Evolutionary conservation across 1,140 invertebrate genomes (phyloP).

Genomic region (Penaeus indicus): DNA sequence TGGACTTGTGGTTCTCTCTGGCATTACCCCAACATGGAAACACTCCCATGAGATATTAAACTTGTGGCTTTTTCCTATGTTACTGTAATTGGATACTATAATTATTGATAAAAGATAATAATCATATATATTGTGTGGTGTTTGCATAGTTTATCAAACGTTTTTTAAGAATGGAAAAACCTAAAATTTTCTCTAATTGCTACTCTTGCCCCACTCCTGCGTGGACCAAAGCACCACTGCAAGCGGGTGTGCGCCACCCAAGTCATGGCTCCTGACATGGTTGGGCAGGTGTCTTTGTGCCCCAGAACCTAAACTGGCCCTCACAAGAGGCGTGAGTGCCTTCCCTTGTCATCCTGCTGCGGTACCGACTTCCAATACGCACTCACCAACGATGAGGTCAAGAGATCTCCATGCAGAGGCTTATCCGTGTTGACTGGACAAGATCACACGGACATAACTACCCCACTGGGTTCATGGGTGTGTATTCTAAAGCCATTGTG

Average conservation of each 20-base stretch:
- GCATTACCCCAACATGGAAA: no score
- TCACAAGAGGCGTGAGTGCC: conserved; percentile 96
- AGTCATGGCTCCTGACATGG: conserved; percentile 99
- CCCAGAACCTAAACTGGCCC: conserved; percentile 97
- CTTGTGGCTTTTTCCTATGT: no score
- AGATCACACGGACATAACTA: conserved; percentile 98
- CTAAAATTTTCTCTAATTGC: background rate
- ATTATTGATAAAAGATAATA: no score
- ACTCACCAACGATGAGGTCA: conserved; percentile 94
- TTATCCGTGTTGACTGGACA: conserved; percentile 99
- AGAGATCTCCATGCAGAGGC: conserved; percentile 97
- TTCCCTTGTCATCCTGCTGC: conserved; percentile 97
- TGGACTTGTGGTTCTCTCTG: no score
- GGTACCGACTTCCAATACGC: conserved; percentile 99
- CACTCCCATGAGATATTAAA: no score
- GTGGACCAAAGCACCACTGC: conserved; percentile 99
- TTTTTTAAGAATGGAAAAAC: background rate
- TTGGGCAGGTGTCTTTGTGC: conserved; percentile 97
- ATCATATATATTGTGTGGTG: no score
- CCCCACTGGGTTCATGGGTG: conserved; percentile 99
- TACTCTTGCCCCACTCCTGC: conserved; percentile 71
- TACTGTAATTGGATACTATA: no score
- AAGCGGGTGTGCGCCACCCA: conserved; percentile 98
- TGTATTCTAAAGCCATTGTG: conserved; percentile 69
- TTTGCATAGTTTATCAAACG: background rate